Conservation (phyloP, 2,797 vertebrate genomes). For the Pseudochirops cupreus region DNA sequence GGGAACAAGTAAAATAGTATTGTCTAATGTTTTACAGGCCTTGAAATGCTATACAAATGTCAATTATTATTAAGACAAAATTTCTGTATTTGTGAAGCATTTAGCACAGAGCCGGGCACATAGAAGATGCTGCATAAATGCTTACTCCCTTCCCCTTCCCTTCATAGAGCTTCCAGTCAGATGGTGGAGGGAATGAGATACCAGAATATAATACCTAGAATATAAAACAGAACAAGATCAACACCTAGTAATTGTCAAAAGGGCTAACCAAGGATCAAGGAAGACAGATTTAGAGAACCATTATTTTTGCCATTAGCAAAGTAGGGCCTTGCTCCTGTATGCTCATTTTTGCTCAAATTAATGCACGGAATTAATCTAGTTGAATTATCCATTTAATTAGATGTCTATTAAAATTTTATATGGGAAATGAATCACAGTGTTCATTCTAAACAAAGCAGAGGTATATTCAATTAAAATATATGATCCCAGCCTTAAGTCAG, state of each 20-base stretch:
- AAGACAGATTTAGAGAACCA: constrained; percentile 20
- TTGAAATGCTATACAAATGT: background rate
- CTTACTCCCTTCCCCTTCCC: background rate
- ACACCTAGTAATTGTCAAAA: background rate
- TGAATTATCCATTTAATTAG: constrained; percentile 80
- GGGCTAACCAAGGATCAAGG: background rate
- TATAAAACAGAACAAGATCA: background rate
- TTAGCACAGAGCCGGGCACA: background rate
- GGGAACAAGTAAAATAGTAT: background rate
- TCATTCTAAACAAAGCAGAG: constrained; percentile 74
- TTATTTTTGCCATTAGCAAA: constrained; percentile 35
- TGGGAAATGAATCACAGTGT: constrained; percentile 60
- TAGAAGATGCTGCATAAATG: background rate
- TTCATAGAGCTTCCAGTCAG: background rate
- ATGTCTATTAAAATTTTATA: constrained; percentile 77
- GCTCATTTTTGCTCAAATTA: constrained; percentile 73
- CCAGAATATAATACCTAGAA: background rate
- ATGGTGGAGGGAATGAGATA: background rate
- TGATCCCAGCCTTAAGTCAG: constrained; percentile 6
- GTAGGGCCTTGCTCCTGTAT: constrained; percentile 53
- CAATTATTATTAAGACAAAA: background rate
- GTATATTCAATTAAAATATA: constrained; percentile 65
- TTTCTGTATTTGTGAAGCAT: background rate
- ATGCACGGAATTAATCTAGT: constrained; percentile 75
- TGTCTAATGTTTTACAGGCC: background rate